A percentile compares a stretch with the other conserved stretches of the same genome.
phyloP scores from a whole-genome alignment of 2,797 vertebrate species.

The Microhierax caerulescens region DNA sequence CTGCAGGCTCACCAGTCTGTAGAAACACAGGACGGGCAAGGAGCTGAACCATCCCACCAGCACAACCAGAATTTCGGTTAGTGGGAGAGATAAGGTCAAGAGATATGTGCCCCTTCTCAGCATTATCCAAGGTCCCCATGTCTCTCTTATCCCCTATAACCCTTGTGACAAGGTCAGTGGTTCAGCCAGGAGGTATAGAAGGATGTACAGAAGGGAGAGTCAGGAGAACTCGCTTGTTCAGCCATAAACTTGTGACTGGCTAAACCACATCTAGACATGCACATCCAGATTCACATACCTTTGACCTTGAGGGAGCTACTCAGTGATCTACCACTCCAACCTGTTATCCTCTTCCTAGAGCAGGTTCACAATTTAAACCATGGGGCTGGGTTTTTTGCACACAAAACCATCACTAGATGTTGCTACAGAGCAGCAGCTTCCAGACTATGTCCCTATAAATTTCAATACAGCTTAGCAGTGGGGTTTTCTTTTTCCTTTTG shows the following conservation, averaged over 20 bases:
- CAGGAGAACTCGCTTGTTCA: neutral
- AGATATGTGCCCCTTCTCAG: neutral
- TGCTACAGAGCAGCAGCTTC: neutral
- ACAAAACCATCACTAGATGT: neutral
- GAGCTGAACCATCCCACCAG: neutral
- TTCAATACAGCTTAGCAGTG: neutral
- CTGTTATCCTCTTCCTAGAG: neutral
- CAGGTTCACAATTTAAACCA: neutral
- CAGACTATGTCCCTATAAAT: neutral
- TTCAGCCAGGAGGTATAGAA: neutral
- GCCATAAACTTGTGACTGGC: neutral
- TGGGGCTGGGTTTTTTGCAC: neutral
- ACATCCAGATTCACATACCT: neutral
- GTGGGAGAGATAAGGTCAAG: neutral
- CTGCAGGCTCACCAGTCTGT: neutral
- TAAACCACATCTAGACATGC: neutral
- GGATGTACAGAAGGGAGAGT: accelerated
- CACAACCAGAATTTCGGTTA: neutral
- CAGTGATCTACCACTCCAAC: accelerated
- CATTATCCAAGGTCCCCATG: neutral
- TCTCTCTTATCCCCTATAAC: neutral
- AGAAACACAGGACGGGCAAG: neutral
- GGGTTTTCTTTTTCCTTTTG: accelerated
- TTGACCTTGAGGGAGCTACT: neutral
- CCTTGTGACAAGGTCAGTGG: neutral